These are phyloP conservation scores for Myotis planiceps DNA, from an alignment of 2,797 vertebrate genomes.

Conservation along the genomic window DNA sequence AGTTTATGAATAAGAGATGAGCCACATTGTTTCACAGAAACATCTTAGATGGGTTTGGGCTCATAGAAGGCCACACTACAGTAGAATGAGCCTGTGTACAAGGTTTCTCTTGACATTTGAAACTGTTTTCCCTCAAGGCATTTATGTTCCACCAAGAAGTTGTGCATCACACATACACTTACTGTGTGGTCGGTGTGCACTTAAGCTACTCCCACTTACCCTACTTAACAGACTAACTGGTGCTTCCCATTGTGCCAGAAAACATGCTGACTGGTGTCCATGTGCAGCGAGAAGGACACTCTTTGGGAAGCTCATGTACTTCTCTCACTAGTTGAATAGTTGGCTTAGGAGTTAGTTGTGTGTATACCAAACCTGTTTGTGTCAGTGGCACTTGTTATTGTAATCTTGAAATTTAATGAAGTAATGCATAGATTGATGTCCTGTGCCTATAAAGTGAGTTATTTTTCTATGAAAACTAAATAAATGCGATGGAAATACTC, in stretches of 20 bases:
- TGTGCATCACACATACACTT: not conserved
- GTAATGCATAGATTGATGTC: not conserved
- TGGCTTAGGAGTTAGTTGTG: not conserved
- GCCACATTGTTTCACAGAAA: not conserved
- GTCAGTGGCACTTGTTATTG: not conserved
- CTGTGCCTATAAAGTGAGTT: not conserved
- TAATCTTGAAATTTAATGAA: not conserved
- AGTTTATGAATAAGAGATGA: slow-evolving; percentile 69
- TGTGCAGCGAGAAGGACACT: not conserved
- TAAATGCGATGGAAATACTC: not conserved
- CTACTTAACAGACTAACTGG: not conserved
- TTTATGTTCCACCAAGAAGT: not conserved
- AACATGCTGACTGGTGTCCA: not conserved
- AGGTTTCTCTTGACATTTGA: not conserved
- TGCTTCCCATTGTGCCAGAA: not conserved
- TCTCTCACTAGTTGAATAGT: not conserved
- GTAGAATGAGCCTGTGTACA: not conserved
- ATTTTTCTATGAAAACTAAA: slow-evolving; percentile 22
- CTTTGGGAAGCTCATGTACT: fast-evolving
- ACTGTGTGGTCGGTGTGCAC: not conserved
- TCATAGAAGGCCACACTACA: not conserved
- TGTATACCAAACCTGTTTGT: not conserved
- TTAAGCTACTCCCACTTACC: not conserved
- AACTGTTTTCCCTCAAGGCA: not conserved
- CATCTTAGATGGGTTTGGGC: not conserved